Evolutionary conservation across 1,140 invertebrate species (phyloP), one percentile per base, ranked within the genome.

Genomic region (Atta cephalotes): DNA sequence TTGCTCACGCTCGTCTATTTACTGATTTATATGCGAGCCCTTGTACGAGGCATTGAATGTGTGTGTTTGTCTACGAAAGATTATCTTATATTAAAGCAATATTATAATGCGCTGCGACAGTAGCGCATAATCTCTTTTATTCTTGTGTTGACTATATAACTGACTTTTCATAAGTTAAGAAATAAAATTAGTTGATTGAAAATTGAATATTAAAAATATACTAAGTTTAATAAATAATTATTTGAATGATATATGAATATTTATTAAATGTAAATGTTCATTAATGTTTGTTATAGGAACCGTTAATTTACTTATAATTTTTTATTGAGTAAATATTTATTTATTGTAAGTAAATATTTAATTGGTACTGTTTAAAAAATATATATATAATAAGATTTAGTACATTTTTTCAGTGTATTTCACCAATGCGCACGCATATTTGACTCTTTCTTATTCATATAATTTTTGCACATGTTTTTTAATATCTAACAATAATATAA

Each of bases 11-110:
- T 90, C 65, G 90, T 88, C 90, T 86, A 87, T 88, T 93, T 87
- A 86, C 88, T 93, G 91, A 89, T 86, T 92, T 92, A 92, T 92
- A 91, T 93, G 92, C 91, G 90, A 92, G 88, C 78, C 78, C 71
- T 86, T 85, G 85, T 39, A 68, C 71, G 66, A 85, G 87, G 89
- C 91, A 92, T 94, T 92, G 89, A 93, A 92, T 93, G 68, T 93
- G 92, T 60, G 31, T 35, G 31, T 35, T 35, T 35, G 31, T 35
- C 31, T 35, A 35, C 76, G 87, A 72, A 87, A 88, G 91, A 93
- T 93, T 88, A 68, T 85, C 65, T 93, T 93, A 87, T 91, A 74
- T 74, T 89, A 91, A 66, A 91, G 80, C 78, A 88, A 88, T 88
- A 91, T 86, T 77, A 84, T 85, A 39, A 39, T 39, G 35, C 35